phyloP scores from a whole-genome alignment of 2,113 vertebrate genomes.

The Oophaga pumilio region DNA sequence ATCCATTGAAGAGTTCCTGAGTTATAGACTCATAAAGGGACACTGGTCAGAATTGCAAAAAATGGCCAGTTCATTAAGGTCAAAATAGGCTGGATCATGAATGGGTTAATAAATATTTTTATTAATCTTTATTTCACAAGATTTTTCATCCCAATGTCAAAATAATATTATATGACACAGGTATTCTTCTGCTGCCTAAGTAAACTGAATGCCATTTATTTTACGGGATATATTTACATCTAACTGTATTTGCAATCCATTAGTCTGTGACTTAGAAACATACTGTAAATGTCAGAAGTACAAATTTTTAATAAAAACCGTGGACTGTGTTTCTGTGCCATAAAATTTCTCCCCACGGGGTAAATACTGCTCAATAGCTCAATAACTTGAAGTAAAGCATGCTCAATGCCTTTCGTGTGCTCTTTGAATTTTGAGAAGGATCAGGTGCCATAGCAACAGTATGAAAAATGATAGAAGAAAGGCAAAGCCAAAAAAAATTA shows the following conservation, averaged over 20 bases:
- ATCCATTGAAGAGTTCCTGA: too few relatives aligned
- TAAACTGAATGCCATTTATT: not conserved
- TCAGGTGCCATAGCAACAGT: slow-evolving; percentile 54
- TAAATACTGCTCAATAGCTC: slow-evolving; percentile 55
- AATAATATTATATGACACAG: not conserved
- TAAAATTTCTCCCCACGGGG: slow-evolving; percentile 53
- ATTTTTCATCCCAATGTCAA: not conserved
- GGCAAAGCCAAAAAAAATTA: not conserved
- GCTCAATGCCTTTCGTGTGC: slow-evolving; percentile 41
- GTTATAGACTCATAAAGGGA: too few relatives aligned
- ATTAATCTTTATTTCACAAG: not conserved
- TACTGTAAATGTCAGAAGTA: slow-evolving; percentile 43
- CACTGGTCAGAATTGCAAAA: too few relatives aligned
- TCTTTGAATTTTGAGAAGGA: slow-evolving; percentile 52
- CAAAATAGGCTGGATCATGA: too few relatives aligned
- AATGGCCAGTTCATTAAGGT: too few relatives aligned
- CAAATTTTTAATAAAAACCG: slow-evolving; percentile 39
- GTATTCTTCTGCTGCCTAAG: not conserved
- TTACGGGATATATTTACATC: slow-evolving; percentile 36
- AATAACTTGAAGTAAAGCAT: slow-evolving; percentile 53
- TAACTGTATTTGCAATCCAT: slow-evolving; percentile 21
- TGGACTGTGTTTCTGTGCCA: slow-evolving; percentile 35
- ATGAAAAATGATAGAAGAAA: slow-evolving; percentile 20
- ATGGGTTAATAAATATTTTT: not conserved
- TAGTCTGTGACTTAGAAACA: slow-evolving; percentile 31